Evolutionary conservation across 2,888 invertebrate species (phyloP), one percentile per base, ranked within the genome.

Genomic region (Mythimna impura): DNA sequence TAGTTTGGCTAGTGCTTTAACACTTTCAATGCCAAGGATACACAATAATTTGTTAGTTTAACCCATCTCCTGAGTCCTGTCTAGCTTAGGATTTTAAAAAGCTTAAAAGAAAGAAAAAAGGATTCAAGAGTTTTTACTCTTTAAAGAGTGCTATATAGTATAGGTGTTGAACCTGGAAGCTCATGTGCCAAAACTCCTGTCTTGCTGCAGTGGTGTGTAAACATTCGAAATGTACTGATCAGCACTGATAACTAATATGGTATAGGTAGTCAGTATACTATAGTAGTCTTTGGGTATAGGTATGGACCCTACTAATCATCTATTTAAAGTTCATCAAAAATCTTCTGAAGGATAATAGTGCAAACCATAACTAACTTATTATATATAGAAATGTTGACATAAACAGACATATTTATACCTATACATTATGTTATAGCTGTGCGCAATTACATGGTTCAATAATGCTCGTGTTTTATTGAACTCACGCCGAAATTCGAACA

Each of bases 401-500:
- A 22, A 14, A 34, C 25, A 36, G 25, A 52, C 9, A 3, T 60
- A 54, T 17, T 22, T 14, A 2, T 17, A 54, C 1, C 17, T 52
- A 12, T 9, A 22, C 3, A 17, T 50, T 6, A 47, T 14, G 5
- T 0, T 57, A 43, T 2, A 17, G 6, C 8, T 2, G 8, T 17
- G 47, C 5, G 9, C 7, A 43, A 47, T 8, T 14, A 25, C 0
- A 68, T 10, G 9, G 22, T 12, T 40, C 63, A 57, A 57, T 17
- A 57, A 22, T 12, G 50, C 10, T 71, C 55, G 40, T 25, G 40
- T 36, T 61, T 25, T 22, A 54, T 30, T n/a, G 50, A 83, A 81
- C 83, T 83, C 83, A 75, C 68, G 47, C 22, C 12, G 20, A 62
- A 75, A 78, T 83, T 86, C 85, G 86, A 79, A 80, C 66, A 74